A percentile compares a stretch with the other conserved stretches of the same genome.
Evolutionary conservation across 2,888 invertebrate species (phyloP).

Genomic region (Geophilus truncorum): DNA sequence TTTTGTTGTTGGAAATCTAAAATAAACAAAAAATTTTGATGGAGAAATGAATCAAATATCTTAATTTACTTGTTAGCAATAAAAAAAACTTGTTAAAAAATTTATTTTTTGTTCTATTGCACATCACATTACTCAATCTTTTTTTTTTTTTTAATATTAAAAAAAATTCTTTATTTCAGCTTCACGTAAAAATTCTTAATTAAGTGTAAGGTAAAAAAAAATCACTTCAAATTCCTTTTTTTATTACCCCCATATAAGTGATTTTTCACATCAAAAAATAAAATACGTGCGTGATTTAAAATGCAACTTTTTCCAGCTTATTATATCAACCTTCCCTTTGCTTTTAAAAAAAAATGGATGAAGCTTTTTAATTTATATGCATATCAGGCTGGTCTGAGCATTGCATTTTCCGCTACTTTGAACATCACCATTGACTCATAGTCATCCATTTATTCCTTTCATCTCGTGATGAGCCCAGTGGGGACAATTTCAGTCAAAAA

Average conservation of each 20-base stretch:
- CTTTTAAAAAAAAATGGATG: background rate
- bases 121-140: no score
- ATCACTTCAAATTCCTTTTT: background rate
- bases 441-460: slow-evolving; percentile 17
- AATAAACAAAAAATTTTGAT: no score
- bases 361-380: slow-evolving; percentile 25
- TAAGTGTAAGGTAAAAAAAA: background rate
- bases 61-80: no score
- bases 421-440: slow-evolving; percentile 15
- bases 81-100: no score
- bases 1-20: no score
- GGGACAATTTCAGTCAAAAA: slow-evolving; percentile 7
- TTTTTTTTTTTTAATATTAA: no score
- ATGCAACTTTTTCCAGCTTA: background rate
- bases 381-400: slow-evolving; percentile 6
- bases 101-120: no score
- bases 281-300: slow-evolving; percentile 1
- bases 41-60: no score
- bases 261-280: slow-evolving; percentile 20
- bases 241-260: background rate
- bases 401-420: slow-evolving; percentile 15
- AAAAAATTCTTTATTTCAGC: background rate
- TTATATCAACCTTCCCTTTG: no score
- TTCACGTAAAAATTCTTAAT: background rate
- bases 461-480: background rate